Evolutionary conservation across 1,140 invertebrate genomes (phyloP), one percentile per base, ranked within the genome.

Genomic region (Drosophila malerkotliana): DNA sequence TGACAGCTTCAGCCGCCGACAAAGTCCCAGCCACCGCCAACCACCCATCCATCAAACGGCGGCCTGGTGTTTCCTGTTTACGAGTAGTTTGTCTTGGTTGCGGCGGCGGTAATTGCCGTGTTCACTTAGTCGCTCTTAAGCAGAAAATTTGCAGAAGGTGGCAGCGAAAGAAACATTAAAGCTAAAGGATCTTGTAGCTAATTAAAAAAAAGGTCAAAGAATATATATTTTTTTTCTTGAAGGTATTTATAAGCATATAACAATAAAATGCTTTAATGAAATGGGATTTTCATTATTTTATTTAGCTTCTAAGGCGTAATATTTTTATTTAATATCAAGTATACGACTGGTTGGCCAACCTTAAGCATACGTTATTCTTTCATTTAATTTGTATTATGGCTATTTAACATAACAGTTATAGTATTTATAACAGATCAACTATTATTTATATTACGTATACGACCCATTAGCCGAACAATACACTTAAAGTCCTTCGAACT

Each of bases 1-100:
- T 83, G 79, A 83, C 79, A 83, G 79, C 73, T 63, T 30, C 66
- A 69, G 45, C 66, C 63, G 37, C 49, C 64, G 72, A 64, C 52
- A 62, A 57, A 44, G 41, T 44, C 44, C 7, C 44, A 47, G 21
- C 44, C 58, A 44, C 9, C 57, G 53, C 41, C 63, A 37, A 21
- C 49, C 61, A 15, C 39, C 24, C 66, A 67, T 69, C 63, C 62
- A 68, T 67, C 48, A 69, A 52, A 14, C 66, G 63, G 53, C 32
- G 49, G 66, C 44, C 63, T 39, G 51, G 51, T 69, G 61, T 55
- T 64, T 67, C 63, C 63, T 15, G 47, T 51, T 67, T n/a, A 57
- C 58, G 32, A 66, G 64, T 37, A 66, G 66, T 69, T 71, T 69
- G 67, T 49, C 67, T 69, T 69, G 67, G 75, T 47, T 59, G 45